Evolutionary conservation across 1,140 invertebrate species (phyloP).

Genomic region (Brachionus calyciflorus): DNA sequence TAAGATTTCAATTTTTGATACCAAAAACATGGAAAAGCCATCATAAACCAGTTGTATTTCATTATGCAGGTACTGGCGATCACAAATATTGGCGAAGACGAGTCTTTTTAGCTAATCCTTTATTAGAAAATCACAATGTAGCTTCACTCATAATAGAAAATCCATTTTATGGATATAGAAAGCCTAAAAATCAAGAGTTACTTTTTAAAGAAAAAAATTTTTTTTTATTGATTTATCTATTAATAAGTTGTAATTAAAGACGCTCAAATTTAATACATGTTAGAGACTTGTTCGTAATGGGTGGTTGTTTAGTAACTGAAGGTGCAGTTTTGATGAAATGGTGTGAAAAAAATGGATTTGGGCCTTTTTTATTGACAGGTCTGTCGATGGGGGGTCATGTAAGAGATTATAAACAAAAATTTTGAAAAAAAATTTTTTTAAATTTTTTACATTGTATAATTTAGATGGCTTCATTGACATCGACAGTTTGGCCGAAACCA

Average conservation of each 20-base stretch:
- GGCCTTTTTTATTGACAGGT: constrained; percentile 83
- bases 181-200: constrained; percentile 47
- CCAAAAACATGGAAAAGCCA: constrained; percentile 72
- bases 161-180: constrained; percentile 50
- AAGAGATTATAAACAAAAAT: not conserved
- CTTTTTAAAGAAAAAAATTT: too few species aligned
- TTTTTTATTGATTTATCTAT: not conserved
- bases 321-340: constrained; percentile 85
- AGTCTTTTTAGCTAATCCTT: constrained; percentile 81
- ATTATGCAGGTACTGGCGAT: constrained; percentile 95
- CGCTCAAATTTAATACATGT: constrained; percentile 90
- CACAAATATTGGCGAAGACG: constrained; percentile 89
- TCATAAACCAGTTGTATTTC: constrained; percentile 81
- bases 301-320: constrained; percentile 89
- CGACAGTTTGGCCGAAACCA: constrained; percentile 75
- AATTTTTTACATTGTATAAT: not conserved
- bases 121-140: constrained; percentile 83
- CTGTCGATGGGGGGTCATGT: constrained; percentile 96
- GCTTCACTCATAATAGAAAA: constrained; percentile 92
- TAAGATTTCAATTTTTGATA: constrained; percentile 68
- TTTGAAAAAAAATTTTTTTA: not conserved
- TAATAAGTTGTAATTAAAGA: constrained; percentile 61
- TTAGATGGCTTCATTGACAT: constrained; percentile 65
- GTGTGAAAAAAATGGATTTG: constrained; percentile 78
- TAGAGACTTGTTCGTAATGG: constrained; percentile 98